These are phyloP conservation scores for Pipistrellus pygmaeus DNA, from an alignment of 2,797 vertebrate genomes.

Conservation along the genomic window DNA sequence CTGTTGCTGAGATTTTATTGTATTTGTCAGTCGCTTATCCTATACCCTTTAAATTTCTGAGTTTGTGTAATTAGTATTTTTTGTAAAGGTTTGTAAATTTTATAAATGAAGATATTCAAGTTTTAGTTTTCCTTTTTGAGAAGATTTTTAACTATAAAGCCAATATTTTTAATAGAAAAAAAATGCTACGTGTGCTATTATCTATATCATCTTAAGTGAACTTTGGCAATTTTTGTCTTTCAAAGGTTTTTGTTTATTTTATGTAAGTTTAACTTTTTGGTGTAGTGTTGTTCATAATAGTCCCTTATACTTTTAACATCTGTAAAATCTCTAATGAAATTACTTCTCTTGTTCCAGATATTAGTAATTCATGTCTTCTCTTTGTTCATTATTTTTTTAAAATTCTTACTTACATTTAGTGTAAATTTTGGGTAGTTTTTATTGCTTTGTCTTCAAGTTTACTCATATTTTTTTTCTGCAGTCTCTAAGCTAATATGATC, in stretches of 20 bases:
- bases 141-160: background rate
- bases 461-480: background rate
- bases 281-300: background rate
- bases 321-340: background rate
- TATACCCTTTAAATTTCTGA: background rate
- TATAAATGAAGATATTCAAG: background rate
- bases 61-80: background rate
- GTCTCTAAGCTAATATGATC: background rate
- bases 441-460: background rate
- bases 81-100: background rate
- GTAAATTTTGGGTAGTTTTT: constrained; percentile 2
- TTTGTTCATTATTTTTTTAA: background rate
- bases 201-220: background rate
- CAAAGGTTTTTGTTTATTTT: background rate
- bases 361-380: background rate
- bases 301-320: background rate
- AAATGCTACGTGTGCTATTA: background rate
- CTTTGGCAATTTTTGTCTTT: background rate
- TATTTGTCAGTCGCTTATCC: background rate
- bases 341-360: background rate
- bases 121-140: background rate
- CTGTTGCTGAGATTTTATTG: background rate
- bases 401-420: background rate
- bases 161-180: background rate
- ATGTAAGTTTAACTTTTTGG: background rate